phyloP scores from a whole-genome alignment of 2,888 invertebrate species.

The Drosophila differens region DNA sequence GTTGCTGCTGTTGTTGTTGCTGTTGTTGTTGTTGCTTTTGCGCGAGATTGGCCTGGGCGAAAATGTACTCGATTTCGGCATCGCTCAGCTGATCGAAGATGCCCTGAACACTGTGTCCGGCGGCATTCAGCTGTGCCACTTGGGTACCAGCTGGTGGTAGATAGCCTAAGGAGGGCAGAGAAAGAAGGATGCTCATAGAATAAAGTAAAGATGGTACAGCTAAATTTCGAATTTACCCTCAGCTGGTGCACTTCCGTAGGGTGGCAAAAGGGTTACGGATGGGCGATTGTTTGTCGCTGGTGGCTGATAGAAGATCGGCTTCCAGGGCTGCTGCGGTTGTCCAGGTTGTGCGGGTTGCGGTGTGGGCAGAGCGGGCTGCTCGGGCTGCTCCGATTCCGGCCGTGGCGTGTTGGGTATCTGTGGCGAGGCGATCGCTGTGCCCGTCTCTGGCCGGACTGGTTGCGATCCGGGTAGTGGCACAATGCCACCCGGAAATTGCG shows the following conservation, averaged over 20 bases:
- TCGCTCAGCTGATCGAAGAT: conserved; percentile 80
- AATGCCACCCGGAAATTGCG: conserved; percentile 75
- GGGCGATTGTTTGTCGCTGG: conserved; percentile 71
- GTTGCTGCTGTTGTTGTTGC: conserved; percentile 70
- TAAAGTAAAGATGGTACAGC: too few species aligned
- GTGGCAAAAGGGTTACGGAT: conserved; percentile 80
- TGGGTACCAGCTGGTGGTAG: conserved; percentile 70
- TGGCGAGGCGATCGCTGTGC: conserved; percentile 82
- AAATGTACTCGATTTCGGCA: conserved; percentile 81
- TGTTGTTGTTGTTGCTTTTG: conserved; percentile 72
- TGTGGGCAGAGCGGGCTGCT: conserved; percentile 34
- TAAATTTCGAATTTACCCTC: conserved; percentile 65
- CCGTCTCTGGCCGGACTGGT: conserved; percentile 68
- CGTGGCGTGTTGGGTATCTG: conserved; percentile 74
- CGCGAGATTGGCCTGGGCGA: conserved; percentile 78
- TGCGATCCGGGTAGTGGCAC: conserved; percentile 69
- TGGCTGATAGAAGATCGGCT: conserved; percentile 74
- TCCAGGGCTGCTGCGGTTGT: conserved; percentile 75
- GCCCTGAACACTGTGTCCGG: conserved; percentile 41
- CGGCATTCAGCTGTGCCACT: conserved; percentile 45
- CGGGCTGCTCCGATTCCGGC: conserved; percentile 60
- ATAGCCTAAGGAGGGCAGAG: conserved; percentile 67
- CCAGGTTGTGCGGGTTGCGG: conserved; percentile 41
- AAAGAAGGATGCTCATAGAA: neutral
- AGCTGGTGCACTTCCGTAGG: conserved; percentile 75